Conservation (phyloP, 2,113 vertebrate genomes). For the Melospiza melodia region DNA sequence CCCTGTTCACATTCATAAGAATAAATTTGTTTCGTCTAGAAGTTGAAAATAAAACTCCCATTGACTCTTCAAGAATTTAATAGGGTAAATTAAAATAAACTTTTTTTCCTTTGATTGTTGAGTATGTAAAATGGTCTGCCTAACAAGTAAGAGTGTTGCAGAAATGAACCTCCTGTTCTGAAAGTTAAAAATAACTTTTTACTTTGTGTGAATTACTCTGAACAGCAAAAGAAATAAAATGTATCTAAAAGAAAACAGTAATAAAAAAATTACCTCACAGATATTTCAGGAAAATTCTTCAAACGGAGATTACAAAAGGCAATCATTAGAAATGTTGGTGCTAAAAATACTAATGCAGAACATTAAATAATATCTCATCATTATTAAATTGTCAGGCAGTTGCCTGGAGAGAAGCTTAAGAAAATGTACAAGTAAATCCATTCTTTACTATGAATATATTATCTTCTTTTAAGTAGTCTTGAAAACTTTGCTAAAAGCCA, state of each 20-base stretch:
- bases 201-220: neutral
- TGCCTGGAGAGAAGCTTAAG: conserved; percentile 34
- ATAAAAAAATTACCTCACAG: neutral
- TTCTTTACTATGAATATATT: neutral
- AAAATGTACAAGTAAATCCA: conserved; percentile 28
- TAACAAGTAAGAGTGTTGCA: neutral
- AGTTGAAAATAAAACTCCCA: neutral
- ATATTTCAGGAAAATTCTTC: conserved; percentile 5
- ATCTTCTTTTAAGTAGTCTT: neutral
- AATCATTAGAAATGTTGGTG: neutral
- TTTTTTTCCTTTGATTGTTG: accelerated
- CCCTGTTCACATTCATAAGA: neutral
- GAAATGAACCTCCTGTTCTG: neutral
- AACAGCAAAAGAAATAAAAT: neutral
- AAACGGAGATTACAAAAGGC: neutral
- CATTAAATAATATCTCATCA: conserved; percentile 4
- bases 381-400: conserved; percentile 26
- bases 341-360: conserved; percentile 48
- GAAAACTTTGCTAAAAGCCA: conserved; percentile 29
- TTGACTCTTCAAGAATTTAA: neutral
- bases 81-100: neutral
- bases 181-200: neutral
- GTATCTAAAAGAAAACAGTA: neutral
- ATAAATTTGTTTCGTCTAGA: neutral
- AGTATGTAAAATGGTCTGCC: neutral